phyloP scores from a whole-genome alignment of 2,888 invertebrate species.

The Coelopa pilipes region DNA sequence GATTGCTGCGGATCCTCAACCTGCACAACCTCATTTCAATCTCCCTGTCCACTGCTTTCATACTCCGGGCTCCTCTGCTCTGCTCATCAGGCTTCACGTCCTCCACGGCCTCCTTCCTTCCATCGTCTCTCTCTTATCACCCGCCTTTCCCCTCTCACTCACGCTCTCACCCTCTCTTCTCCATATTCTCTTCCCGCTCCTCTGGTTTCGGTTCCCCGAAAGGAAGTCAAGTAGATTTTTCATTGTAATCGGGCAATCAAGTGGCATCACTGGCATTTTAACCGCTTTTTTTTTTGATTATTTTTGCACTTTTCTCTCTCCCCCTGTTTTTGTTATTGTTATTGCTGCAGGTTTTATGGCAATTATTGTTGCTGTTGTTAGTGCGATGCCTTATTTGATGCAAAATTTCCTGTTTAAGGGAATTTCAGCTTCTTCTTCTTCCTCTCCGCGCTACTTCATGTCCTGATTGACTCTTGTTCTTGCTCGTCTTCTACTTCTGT shows the following conservation, averaged over 20 bases:
- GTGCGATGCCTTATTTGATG: background rate
- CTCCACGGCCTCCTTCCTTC: no score
- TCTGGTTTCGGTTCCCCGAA: no score
- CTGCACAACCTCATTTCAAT: no score
- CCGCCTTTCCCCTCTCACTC: background rate
- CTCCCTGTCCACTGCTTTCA: no score
- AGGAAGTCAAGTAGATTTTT: conserved; percentile 18
- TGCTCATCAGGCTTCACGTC: no score
- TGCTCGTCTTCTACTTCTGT: background rate
- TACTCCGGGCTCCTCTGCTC: no score
- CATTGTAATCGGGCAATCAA: conserved; percentile 24
- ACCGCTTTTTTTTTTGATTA: background rate
- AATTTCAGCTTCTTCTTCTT: background rate
- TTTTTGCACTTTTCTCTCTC: background rate
- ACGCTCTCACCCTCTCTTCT: background rate
- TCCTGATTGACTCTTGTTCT: background rate
- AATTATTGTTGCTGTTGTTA: background rate
- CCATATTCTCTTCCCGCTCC: background rate
- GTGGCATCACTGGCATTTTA: conserved; percentile 35
- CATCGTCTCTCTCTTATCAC: no score
- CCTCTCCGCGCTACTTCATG: background rate
- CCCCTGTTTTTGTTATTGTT: background rate
- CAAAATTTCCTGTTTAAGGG: conserved; percentile 10
- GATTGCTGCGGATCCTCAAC: no score
- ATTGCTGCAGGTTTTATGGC: background rate